Evolutionary conservation across 1,140 invertebrate genomes (phyloP).

Genomic region (Dinothrombium tinctorium): DNA sequence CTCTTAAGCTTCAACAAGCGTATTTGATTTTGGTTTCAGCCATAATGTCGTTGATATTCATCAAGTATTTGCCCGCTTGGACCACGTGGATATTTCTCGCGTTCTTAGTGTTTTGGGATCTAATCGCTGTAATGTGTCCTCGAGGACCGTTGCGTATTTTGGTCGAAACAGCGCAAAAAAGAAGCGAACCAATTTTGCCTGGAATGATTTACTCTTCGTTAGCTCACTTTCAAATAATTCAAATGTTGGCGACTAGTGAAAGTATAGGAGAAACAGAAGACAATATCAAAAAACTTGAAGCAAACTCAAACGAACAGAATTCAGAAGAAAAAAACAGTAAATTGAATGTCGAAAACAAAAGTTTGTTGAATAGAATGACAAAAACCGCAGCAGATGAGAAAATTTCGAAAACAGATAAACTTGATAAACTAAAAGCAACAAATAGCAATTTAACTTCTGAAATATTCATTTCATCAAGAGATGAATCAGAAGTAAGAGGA

Average conservation of each 20-base stretch:
- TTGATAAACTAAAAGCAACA: too few relatives aligned
- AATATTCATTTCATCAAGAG: too few relatives aligned
- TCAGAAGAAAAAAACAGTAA: too few relatives aligned
- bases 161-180: conserved; percentile 92
- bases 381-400: too few relatives aligned
- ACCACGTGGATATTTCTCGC: conserved; percentile 90
- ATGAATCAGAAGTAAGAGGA: conserved; percentile 28
- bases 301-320: too few relatives aligned
- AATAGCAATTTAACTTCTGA: too few relatives aligned
- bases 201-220: conserved; percentile 90
- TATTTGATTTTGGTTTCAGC: conserved; percentile 92
- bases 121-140: conserved; percentile 87
- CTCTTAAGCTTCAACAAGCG: conserved; percentile 72
- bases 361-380: too few relatives aligned
- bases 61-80: conserved; percentile 97
- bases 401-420: too few relatives aligned
- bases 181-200: conserved; percentile 97
- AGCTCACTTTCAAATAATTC: too few relatives aligned
- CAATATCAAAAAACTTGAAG: background rate
- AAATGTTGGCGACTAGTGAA: background rate
- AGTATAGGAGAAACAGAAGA: background rate
- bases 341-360: too few relatives aligned
- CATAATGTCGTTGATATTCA: conserved; percentile 95
- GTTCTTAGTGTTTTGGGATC: conserved; percentile 94
- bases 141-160: conserved; percentile 89